Conservation (phyloP, 2,113 vertebrate species). For the Urocitellus parryii region DNA sequence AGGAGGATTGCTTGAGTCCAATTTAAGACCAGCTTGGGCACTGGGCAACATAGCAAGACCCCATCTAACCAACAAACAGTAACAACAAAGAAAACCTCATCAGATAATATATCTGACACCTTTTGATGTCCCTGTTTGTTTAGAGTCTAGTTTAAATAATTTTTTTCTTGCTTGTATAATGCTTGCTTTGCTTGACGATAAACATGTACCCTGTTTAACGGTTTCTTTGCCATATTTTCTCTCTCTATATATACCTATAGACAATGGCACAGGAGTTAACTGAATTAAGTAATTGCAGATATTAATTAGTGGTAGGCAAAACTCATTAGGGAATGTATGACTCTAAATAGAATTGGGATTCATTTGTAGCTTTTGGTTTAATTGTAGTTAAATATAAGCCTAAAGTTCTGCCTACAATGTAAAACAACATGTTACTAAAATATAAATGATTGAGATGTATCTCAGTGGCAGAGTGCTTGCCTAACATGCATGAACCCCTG, state of each 20-base stretch:
- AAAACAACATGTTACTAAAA: background rate
- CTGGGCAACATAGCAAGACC: background rate
- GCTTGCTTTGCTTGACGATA: background rate
- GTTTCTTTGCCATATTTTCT: background rate
- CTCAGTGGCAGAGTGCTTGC: background rate
- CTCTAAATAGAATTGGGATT: background rate
- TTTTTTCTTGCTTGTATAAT: background rate
- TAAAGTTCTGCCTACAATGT: conserved; percentile 6
- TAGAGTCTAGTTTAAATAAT: background rate
- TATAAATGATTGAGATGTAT: background rate
- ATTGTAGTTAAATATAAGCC: conserved; percentile 43
- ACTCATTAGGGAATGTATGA: background rate
- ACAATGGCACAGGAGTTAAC: conserved; percentile 25
- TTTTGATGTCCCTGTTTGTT: background rate
- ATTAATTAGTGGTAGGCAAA: background rate
- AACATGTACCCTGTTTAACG: background rate
- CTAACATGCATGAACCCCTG: background rate
- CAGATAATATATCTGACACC: background rate
- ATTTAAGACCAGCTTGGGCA: background rate
- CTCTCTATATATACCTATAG: background rate
- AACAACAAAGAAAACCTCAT: background rate
- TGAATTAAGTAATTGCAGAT: background rate
- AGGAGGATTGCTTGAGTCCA: background rate
- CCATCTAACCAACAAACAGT: background rate
- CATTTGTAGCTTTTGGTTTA: background rate